Evolutionary conservation across 2,888 invertebrate genomes (phyloP).

Genomic region (Luperina testacea): DNA sequence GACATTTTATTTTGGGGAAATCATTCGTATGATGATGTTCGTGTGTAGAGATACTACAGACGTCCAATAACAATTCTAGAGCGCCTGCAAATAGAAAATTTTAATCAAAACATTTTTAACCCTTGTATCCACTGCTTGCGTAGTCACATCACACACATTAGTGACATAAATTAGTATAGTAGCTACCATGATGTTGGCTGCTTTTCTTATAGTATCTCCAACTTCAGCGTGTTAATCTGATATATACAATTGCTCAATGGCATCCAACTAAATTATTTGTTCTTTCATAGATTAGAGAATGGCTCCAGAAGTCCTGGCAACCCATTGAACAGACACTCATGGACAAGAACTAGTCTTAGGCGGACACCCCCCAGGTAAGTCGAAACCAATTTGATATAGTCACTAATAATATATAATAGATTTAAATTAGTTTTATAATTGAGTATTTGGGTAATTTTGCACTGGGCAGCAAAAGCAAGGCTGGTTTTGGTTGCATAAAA

Average conservation of each 20-base stretch:
- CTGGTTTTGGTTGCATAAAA: neutral
- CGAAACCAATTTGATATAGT: neutral
- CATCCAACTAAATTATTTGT: conserved; percentile 63
- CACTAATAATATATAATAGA: conserved; percentile 18
- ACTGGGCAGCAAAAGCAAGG: neutral
- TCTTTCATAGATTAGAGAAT: conserved; percentile 85
- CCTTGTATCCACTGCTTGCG: neutral
- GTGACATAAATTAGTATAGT: neutral
- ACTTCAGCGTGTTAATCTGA: neutral
- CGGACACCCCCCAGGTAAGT: conserved; percentile 94
- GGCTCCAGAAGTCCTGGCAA: conserved; percentile 91
- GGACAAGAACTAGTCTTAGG: conserved; percentile 95
- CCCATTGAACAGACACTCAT: conserved; percentile 94
- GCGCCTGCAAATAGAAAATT: no score
- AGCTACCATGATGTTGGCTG: neutral
- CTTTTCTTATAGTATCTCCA: neutral
- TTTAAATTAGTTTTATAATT: conserved; percentile 23
- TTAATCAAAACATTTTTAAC: neutral
- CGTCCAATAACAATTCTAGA: neutral
- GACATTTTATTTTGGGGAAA: neutral
- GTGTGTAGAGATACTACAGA: neutral
- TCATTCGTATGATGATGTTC: neutral
- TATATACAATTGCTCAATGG: neutral
- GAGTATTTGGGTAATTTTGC: neutral
- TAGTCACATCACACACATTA: neutral